Evolutionary conservation across 2,113 vertebrate genomes (phyloP).

Genomic region (Myotis lucifugus): DNA sequence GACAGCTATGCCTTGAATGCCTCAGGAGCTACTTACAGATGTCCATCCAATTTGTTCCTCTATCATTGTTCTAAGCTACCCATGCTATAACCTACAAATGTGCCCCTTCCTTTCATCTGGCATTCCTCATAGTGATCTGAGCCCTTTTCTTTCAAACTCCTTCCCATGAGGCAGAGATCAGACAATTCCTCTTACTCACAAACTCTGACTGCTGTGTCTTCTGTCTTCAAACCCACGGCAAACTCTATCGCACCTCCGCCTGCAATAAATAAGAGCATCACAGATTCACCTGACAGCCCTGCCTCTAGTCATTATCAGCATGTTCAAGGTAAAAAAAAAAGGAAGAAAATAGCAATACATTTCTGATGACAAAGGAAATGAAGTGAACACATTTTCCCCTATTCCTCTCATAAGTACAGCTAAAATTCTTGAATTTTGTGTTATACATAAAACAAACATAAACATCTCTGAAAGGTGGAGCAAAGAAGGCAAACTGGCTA

Average conservation of each 20-base stretch:
- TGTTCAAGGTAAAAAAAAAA: conserved; percentile 4
- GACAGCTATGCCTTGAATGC: not conserved
- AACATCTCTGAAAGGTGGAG: not conserved
- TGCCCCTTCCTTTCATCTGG: not conserved
- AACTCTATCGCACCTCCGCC: not conserved
- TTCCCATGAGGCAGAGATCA: not conserved
- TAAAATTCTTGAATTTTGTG: not conserved
- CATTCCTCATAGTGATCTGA: not conserved
- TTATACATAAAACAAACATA: not conserved
- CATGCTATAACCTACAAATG: not conserved
- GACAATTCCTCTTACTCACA: not conserved
- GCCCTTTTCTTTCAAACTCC: not conserved
- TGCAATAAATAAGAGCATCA: not conserved
- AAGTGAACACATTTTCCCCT: not conserved
- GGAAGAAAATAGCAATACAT: not conserved
- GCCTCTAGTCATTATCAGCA: not conserved
- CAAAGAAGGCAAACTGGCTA: not conserved
- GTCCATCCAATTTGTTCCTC: not conserved
- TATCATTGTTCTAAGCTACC: not conserved
- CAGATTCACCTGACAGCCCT: not conserved
- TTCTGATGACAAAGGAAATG: not conserved
- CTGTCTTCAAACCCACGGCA: not conserved
- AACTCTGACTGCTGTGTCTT: not conserved
- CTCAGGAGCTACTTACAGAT: not conserved
- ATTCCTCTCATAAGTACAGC: not conserved